Evolutionary conservation across 2,888 invertebrate species (phyloP).

Genomic region (Orchestes rusci): DNA sequence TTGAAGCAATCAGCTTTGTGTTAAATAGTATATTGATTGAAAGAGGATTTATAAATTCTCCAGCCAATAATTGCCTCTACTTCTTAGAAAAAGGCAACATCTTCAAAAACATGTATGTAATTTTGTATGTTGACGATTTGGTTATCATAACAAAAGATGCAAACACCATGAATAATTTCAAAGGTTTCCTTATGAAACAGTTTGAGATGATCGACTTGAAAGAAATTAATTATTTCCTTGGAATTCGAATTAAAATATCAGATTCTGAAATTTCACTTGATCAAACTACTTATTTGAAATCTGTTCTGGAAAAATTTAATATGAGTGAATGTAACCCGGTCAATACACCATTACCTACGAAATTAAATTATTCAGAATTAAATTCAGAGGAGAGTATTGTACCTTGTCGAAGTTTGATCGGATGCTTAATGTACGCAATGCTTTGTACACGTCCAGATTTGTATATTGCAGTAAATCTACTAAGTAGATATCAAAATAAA

Average conservation of each 20-base stretch:
- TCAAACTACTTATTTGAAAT: conserved; percentile 8
- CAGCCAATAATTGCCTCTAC: conserved; percentile 28
- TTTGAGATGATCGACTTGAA: conserved; percentile 15
- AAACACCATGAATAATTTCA: conserved; percentile 16
- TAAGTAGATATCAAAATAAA: conserved; percentile 30
- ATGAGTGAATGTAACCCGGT: conserved; percentile 7
- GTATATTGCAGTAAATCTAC: conserved; percentile 28
- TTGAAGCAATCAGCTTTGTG: conserved; percentile 18
- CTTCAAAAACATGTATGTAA: conserved; percentile 19
- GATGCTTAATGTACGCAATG: conserved; percentile 25
- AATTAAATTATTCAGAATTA: conserved; percentile 10
- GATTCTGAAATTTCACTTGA: conserved; percentile 2
- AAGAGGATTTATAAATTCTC: conserved; percentile 10
- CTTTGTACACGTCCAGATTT: conserved; percentile 26
- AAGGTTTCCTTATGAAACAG: conserved; percentile 14
- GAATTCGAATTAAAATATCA: conserved; percentile 1
- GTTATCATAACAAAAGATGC: conserved; percentile 10
- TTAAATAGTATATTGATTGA: conserved; percentile 15
- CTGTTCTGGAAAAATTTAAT: conserved; percentile 4
- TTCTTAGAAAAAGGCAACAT: conserved; percentile 12
- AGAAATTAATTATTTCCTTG: conserved; percentile 25
- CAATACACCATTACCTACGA: conserved; percentile 4
- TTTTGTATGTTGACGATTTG: conserved; percentile 21
- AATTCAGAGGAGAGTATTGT: conserved; percentile 13
- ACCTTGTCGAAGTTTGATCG: conserved; percentile 24